Percentiles rank a stretch among this genome's conserved stretches.
These are phyloP conservation scores for Sclerodermus sp. DNA, from an alignment of 2,888 invertebrate species.

Conservation along the genomic window DNA sequence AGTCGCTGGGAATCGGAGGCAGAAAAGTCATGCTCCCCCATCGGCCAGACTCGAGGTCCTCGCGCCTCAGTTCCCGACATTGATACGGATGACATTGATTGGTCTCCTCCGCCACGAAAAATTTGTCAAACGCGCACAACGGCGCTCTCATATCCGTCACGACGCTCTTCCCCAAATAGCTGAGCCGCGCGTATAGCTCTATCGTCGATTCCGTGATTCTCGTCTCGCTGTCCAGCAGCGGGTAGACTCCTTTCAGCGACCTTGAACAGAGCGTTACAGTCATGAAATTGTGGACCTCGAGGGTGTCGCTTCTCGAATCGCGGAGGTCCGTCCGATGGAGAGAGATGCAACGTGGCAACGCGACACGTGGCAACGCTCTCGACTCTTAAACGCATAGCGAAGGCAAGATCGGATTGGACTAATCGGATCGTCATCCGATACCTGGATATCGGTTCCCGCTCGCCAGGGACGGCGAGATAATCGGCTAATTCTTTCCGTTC, in stretches of 20 bases:
- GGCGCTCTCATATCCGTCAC: slow-evolving; percentile 40
- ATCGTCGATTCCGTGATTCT: slow-evolving; percentile 24
- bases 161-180: slow-evolving; percentile 41
- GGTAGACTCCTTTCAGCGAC: slow-evolving; percentile 36
- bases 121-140: slow-evolving; percentile 14
- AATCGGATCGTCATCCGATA: slow-evolving; percentile 11
- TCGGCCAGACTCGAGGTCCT: slow-evolving; percentile 25
- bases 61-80: slow-evolving; percentile 30
- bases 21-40: slow-evolving; percentile 27
- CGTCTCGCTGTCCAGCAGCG: slow-evolving; percentile 29
- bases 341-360: too few species aligned
- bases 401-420: too few species aligned
- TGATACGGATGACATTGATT: slow-evolving; percentile 37
- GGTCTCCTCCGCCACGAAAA: slow-evolving; percentile 40
- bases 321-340: too few species aligned
- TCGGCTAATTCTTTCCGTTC: slow-evolving; percentile 34
- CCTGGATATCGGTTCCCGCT: slow-evolving; percentile 44
- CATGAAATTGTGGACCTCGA: too few species aligned
- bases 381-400: too few species aligned
- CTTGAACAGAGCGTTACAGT: too few species aligned
- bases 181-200: slow-evolving; percentile 41
- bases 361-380: too few species aligned
- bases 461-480: slow-evolving; percentile 28
- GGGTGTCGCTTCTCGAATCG: too few species aligned
- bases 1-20: slow-evolving; percentile 12